phyloP scores from a whole-genome alignment of 2,797 vertebrate genomes.

The Brachyalestes nurse region DNA sequence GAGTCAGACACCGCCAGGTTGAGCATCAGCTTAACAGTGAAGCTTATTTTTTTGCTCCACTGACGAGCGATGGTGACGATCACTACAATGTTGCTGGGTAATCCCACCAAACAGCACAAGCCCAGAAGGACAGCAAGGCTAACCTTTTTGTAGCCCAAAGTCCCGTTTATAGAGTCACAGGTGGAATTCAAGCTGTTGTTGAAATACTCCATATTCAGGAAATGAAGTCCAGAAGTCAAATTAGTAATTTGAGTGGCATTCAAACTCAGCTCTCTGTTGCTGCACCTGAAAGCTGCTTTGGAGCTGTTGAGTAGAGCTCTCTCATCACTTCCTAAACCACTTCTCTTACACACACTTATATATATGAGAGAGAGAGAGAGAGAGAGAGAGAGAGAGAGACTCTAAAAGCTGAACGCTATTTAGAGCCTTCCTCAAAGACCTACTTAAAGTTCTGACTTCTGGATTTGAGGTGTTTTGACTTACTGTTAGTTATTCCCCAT shows the following conservation, averaged over 20 bases:
- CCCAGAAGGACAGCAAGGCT: slow-evolving; percentile 37
- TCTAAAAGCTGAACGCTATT: neutral
- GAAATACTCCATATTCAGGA: slow-evolving; percentile 9
- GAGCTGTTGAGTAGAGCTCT: neutral
- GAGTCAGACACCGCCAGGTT: slow-evolving; percentile 54
- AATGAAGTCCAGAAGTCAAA: neutral
- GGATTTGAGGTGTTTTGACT: neutral
- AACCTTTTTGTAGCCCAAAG: slow-evolving; percentile 4
- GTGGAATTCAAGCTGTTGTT: neutral
- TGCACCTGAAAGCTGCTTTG: neutral
- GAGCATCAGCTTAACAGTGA: slow-evolving; percentile 55
- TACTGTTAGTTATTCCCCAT: too few species aligned
- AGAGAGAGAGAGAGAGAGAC: too few species aligned
- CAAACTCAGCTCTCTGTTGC: neutral
- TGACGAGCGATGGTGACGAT: slow-evolving; percentile 42
- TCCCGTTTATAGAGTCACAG: slow-evolving; percentile 5
- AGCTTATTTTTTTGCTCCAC: slow-evolving; percentile 30
- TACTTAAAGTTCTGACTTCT: neutral
- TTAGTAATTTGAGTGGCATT: neutral
- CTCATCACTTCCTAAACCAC: neutral
- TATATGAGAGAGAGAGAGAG: neutral
- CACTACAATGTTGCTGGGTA: slow-evolving; percentile 52
- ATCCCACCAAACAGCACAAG: slow-evolving; percentile 53
- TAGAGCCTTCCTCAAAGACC: neutral
- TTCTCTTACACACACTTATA: neutral